Conservation (phyloP, 2,888 invertebrate species). For the Blera fallax region DNA sequence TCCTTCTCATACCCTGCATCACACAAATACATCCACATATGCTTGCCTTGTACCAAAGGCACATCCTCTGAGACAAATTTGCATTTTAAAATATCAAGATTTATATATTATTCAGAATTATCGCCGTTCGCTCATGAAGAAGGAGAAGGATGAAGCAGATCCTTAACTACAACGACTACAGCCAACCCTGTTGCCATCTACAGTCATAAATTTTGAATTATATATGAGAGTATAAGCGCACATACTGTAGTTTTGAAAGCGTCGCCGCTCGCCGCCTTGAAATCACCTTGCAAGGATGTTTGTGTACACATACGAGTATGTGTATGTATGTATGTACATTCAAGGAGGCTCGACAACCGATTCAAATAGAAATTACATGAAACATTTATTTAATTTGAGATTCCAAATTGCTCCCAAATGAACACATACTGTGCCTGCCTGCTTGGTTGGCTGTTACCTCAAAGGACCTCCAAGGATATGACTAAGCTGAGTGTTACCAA, state of each 20-base stretch:
- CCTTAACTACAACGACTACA: constrained; percentile 23
- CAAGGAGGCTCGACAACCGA: constrained; percentile 34
- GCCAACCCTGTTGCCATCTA: constrained; percentile 44
- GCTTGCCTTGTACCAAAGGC: not conserved
- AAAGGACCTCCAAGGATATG: constrained; percentile 50
- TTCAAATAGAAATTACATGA: constrained; percentile 70
- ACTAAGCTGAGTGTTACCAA: constrained; percentile 15
- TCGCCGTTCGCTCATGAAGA: constrained; percentile 60
- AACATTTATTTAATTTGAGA: constrained; percentile 73
- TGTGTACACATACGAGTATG: constrained; percentile 21
- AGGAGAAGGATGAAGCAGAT: constrained; percentile 16
- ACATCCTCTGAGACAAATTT: constrained; percentile 75
- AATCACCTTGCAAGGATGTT: constrained; percentile 1
- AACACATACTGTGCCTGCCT: constrained; percentile 23
- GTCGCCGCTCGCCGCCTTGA: not conserved
- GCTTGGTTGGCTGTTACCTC: constrained; percentile 23
- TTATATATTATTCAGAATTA: constrained; percentile 75
- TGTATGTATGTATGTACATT: no score
- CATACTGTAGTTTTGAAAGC: constrained; percentile 32
- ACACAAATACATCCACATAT: not conserved
- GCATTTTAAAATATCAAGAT: constrained; percentile 75
- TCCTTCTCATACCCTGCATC: not conserved
- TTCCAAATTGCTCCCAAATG: constrained; percentile 67
- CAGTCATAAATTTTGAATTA: constrained; percentile 66
- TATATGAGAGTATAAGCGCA: constrained; percentile 22